Percentiles rank a stretch among this genome's conserved stretches.
phyloP scores from a whole-genome alignment of 2,113 vertebrate species.

The Tenebrosternarchus preto region DNA sequence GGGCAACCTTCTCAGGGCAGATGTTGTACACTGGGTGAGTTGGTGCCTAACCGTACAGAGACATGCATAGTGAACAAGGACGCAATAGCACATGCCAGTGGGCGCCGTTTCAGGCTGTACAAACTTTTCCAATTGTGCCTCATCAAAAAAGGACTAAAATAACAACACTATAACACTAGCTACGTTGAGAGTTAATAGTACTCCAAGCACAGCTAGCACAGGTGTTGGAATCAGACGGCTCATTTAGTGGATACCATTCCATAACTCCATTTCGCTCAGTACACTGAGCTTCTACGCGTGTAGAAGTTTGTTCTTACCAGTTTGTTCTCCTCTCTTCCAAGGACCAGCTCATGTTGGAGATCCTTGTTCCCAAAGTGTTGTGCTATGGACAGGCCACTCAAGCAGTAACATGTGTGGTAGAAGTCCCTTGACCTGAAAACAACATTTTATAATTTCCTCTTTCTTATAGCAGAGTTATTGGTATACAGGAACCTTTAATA shows the following conservation, averaged over 20 bases:
- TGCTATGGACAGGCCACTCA: constrained; percentile 92
- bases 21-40: constrained; percentile 98
- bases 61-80: neutral
- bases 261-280: no score
- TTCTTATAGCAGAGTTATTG: no score
- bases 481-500: no score
- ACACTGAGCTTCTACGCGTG: no score
- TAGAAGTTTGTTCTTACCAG: constrained; percentile 78
- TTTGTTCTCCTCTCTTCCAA: constrained; percentile 85
- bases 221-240: no score
- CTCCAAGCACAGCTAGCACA: no score
- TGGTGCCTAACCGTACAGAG: constrained; percentile 75
- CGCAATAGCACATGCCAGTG: neutral
- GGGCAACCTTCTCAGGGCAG: constrained; percentile 86
- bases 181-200: no score
- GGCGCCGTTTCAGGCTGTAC: no score
- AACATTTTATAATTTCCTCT: neutral
- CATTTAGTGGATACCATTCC: no score
- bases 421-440: constrained; percentile 89
- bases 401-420: constrained; percentile 98
- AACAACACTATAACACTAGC: no score
- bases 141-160: no score
- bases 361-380: constrained; percentile 92
- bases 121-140: no score
- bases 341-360: constrained; percentile 81